Percentiles rank a stretch among this genome's conserved stretches.
Conservation (phyloP, 2,797 vertebrate genomes). For the Tokudaia tokunoshimensis region DNA sequence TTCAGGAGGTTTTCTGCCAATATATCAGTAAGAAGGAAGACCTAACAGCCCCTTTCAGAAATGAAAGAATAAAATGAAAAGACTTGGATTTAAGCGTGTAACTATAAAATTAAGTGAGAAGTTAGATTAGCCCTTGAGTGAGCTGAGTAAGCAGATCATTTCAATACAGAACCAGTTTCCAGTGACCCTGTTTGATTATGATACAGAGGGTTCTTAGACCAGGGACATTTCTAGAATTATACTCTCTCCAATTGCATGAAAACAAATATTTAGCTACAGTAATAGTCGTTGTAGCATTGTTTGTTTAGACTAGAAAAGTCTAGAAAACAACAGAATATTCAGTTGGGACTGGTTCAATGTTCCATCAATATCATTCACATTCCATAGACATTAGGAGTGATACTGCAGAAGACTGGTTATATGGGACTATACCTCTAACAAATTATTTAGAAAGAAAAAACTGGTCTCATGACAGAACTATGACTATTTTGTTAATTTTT, state of each 20-base stretch:
- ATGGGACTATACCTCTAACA: neutral
- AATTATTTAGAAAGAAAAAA: neutral
- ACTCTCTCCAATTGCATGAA: neutral
- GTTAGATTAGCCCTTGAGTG: neutral
- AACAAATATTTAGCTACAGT: conserved; percentile 27
- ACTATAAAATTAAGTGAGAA: conserved; percentile 33
- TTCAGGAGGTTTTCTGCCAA: conserved; percentile 11
- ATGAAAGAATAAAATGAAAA: conserved; percentile 13
- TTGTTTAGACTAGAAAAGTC: conserved; percentile 42
- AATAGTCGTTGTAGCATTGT: conserved; percentile 33
- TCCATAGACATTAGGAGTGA: neutral
- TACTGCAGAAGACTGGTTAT: neutral
- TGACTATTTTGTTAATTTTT: conserved; percentile 35
- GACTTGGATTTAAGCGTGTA: conserved; percentile 30
- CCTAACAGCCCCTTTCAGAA: conserved; percentile 1
- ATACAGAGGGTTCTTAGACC: neutral
- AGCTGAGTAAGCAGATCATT: conserved; percentile 18
- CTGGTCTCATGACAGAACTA: conserved; percentile 37
- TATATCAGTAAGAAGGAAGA: conserved; percentile 31
- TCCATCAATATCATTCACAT: neutral
- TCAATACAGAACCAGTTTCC: conserved; percentile 9
- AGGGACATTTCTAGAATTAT: conserved; percentile 28
- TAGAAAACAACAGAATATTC: conserved; percentile 38
- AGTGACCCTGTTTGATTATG: neutral
- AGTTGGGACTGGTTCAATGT: neutral